phyloP scores from a whole-genome alignment of 2,888 invertebrate species.

The Drosophila austrosaltans region DNA sequence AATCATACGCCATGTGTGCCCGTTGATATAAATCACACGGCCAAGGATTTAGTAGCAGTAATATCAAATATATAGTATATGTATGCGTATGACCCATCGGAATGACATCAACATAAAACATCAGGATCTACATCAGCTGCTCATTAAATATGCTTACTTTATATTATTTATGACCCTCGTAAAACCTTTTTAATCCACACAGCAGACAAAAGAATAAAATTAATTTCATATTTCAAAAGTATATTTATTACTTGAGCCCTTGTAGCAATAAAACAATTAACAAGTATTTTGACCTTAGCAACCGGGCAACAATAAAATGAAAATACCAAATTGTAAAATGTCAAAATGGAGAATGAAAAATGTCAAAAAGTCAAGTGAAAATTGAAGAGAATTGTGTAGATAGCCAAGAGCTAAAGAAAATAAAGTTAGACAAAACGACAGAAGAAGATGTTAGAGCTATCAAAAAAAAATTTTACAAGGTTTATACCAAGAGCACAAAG shows the following conservation, averaged over 20 bases:
- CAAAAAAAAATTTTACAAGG: too few relatives aligned
- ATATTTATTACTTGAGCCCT: slow-evolving; percentile 36
- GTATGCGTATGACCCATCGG: neutral
- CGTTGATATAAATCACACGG: neutral
- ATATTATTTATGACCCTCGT: slow-evolving; percentile 56
- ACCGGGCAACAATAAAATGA: neutral
- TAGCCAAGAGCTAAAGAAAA: too few relatives aligned
- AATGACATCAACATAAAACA: slow-evolving; percentile 24
- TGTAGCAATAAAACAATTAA: slow-evolving; percentile 12
- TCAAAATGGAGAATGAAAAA: neutral
- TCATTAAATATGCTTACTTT: slow-evolving; percentile 53
- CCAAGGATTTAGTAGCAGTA: neutral
- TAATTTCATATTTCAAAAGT: slow-evolving; percentile 39
- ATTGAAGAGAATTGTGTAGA: too few relatives aligned
- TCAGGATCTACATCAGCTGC: slow-evolving; percentile 30
- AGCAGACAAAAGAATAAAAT: slow-evolving; percentile 28
- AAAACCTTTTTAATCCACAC: slow-evolving; percentile 42
- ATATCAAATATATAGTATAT: neutral
- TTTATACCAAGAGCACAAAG: too few relatives aligned
- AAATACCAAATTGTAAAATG: neutral
- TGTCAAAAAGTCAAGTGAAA: too few relatives aligned
- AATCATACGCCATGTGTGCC: slow-evolving; percentile 1
- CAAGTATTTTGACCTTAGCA: slow-evolving; percentile 8
- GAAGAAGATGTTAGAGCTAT: too few relatives aligned
- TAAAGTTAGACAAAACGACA: too few relatives aligned